A percentile compares a stretch with the other conserved stretches of the same genome.
These are phyloP conservation scores for Disparrhopalites patrizii DNA, from an alignment of 2,888 invertebrate species.

Conservation along the genomic window DNA sequence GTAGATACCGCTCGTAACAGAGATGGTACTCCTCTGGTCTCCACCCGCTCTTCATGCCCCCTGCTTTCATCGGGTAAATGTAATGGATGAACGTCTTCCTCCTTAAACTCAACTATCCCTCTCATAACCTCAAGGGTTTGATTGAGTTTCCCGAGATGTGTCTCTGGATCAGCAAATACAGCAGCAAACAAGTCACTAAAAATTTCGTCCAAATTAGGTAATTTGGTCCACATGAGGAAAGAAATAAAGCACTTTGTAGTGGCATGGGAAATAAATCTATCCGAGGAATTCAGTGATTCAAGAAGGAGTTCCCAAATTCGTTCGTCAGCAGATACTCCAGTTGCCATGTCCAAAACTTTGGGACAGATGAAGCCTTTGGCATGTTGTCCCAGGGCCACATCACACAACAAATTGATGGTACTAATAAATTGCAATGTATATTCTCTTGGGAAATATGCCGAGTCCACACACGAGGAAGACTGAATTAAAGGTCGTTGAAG, in stretches of 20 bases:
- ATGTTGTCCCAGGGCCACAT: conserved; percentile 79
- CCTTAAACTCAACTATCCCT: conserved; percentile 83
- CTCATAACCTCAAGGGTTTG: conserved; percentile 74
- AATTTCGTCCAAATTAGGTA: conserved; percentile 69
- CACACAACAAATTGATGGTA: conserved; percentile 75
- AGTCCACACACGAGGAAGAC: conserved; percentile 4
- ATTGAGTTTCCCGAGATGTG: conserved; percentile 40
- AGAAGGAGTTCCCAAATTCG: conserved; percentile 80
- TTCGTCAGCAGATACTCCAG: conserved; percentile 72
- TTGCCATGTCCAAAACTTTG: conserved; percentile 71
- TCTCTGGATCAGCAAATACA: conserved; percentile 32
- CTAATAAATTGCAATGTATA: conserved; percentile 73
- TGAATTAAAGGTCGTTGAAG: conserved; percentile 42
- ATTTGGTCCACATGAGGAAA: conserved; percentile 77
- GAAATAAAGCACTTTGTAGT: conserved; percentile 75
- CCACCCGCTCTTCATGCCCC: conserved; percentile 56
- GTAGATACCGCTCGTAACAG: neutral
- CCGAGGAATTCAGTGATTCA: conserved; percentile 70
- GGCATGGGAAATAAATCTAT: conserved; percentile 75
- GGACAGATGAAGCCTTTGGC: conserved; percentile 76
- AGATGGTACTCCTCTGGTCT: conserved; percentile 50
- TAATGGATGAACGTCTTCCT: conserved; percentile 57
- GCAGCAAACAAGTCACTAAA: conserved; percentile 44
- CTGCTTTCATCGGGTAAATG: conserved; percentile 57
- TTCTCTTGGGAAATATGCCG: conserved; percentile 59